Conservation (phyloP, 1,140 invertebrate genomes). For the Lethrus apterus region DNA sequence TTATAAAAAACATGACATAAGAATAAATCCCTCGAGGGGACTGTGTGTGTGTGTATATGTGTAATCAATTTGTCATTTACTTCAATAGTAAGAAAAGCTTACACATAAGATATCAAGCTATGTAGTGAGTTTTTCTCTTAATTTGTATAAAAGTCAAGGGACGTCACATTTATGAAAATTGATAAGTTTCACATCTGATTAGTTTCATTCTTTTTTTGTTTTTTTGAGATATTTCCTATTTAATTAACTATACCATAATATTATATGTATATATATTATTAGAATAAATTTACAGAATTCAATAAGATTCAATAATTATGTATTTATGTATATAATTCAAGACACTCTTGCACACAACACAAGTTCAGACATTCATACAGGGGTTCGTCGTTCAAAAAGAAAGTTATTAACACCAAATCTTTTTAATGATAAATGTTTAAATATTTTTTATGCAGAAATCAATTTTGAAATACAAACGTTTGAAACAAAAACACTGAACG, state of each 20-base stretch:
- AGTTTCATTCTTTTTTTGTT: conserved; percentile 14
- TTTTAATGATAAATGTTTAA: too few relatives aligned
- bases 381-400: conserved; percentile 9
- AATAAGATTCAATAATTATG: conserved; percentile 35
- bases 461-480: too few relatives aligned
- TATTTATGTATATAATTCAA: conserved; percentile 37
- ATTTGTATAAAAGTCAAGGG: conserved; percentile 40
- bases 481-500: too few relatives aligned
- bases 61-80: conserved; percentile 8
- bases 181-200: too few relatives aligned
- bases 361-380: conserved; percentile 21
- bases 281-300: conserved; percentile 41
- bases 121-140: too few relatives aligned
- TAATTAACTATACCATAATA: conserved; percentile 39
- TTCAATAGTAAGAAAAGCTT: conserved; percentile 13
- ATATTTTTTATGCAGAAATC: too few relatives aligned
- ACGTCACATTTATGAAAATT: conserved; percentile 34
- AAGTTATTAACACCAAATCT: too few relatives aligned
- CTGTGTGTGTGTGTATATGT: too few relatives aligned
- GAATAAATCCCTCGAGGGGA: conserved; percentile 15
- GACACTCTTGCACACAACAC: conserved; percentile 33
- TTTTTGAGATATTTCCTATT: conserved; percentile 39
- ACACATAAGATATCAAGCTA: conserved; percentile 10
- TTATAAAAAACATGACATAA: conserved; percentile 16
- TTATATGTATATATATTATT: conserved; percentile 39